Evolutionary conservation across 92 coral and sea anemone genomes (phyloP).

Genomic region (Plumapathes pennacea): DNA sequence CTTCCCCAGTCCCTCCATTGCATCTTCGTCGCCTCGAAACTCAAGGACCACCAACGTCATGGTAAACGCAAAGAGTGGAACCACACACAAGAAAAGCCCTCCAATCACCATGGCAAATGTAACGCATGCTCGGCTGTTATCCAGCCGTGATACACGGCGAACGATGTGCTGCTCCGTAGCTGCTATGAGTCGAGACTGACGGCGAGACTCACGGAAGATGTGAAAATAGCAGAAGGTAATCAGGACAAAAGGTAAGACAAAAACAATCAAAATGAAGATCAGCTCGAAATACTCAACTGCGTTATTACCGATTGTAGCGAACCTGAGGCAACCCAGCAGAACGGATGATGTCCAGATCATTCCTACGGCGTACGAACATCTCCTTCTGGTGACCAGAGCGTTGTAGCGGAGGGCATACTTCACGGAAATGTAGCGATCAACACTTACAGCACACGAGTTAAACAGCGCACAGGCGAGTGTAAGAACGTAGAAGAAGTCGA

Average conservation of each 20-base stretch:
- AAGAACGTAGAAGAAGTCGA: constrained; percentile 14
- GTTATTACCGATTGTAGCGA: constrained; percentile 3
- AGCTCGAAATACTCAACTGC: constrained; percentile 15
- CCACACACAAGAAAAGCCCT: constrained; percentile 7
- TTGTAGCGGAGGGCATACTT: no score
- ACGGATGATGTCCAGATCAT: constrained; percentile 17
- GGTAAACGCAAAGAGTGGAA: constrained; percentile 20
- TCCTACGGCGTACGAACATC: no score
- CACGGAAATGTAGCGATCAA: no score
- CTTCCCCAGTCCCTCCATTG: not conserved
- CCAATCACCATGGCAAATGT: constrained; percentile 23
- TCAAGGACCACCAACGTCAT: not conserved
- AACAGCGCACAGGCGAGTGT: no score
- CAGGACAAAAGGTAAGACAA: constrained; percentile 2
- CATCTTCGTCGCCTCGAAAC: not conserved
- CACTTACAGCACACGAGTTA: no score
- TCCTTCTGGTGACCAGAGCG: no score
- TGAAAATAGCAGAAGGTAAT: constrained; percentile 15
- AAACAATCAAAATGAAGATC: not conserved
- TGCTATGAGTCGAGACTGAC: constrained; percentile 6
- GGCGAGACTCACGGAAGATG: constrained; percentile 15
- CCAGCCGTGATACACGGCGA: no score
- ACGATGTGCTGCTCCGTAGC: not conserved
- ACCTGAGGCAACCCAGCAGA: constrained; percentile 13
- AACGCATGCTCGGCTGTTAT: constrained; percentile 24